Evolutionary conservation across 1,140 invertebrate genomes (phyloP), one percentile per base, ranked within the genome.

Genomic region (Drosophila arizonae): DNA sequence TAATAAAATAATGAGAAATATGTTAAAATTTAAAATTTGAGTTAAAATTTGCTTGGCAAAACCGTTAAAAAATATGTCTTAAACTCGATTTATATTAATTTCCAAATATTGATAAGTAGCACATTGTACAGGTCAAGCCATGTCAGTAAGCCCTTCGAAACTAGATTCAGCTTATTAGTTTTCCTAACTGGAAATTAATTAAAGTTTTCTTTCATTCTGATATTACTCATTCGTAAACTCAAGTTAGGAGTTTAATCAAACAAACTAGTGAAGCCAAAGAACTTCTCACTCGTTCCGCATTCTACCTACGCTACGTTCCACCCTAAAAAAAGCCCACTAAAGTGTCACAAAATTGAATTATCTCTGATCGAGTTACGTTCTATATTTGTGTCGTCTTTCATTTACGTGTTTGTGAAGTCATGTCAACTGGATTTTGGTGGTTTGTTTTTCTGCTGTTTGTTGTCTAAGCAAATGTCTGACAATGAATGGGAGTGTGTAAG

Each of bases 381-480:
- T 41, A 58, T 57, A 57, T 57, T 43, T 10, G 39, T 45, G 55
- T 43, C 55, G 33, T 50, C 60, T 73, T 69, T 65, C 43, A 54
- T 71, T 58, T 74, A 67, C 61, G 73, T 63, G 24, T 58, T 71
- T 58, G 60, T 57, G 24, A 15, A 54, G 54, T 50, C 45, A 45
- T 50, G 72, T 81, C 63, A 79, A 81, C 66, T 56, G 65, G 69
- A 67, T 66, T 76, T 60, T 45, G 48, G 39, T 33, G 43, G 50
- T 52, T 74, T 62, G 48, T 51, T 85, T 81, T 55, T 82, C 61
- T 36, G 6, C 2, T 36, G 6, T 86, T 87, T 86, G 55, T 70
- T 84, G 64, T 76, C 72, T 87, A 55, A 72, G 74, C 68, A 81
- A 78, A 85, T 64, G 77, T 51, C 71, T 66, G 67, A 72, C 81